Evolutionary conservation across 2,113 vertebrate species (phyloP).

Genomic region (Rhombomys opimus): DNA sequence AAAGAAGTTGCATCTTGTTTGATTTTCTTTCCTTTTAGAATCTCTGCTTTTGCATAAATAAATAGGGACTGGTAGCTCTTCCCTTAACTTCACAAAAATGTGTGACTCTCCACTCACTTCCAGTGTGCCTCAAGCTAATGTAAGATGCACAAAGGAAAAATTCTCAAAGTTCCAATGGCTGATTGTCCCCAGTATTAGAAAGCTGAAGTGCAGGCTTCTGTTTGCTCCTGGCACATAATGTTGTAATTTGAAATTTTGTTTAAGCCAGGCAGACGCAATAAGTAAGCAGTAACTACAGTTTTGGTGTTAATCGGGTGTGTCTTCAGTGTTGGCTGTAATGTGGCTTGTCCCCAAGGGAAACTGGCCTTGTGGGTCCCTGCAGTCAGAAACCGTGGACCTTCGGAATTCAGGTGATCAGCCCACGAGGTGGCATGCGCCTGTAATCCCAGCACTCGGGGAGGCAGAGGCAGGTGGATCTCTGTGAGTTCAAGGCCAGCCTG

Average conservation of each 20-base stretch:
- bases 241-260: background rate
- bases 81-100: background rate
- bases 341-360: background rate
- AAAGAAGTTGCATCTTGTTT: background rate
- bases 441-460: too few relatives aligned
- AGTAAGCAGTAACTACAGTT: background rate
- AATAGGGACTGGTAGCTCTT: background rate
- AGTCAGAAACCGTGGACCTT: background rate
- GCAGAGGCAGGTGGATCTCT: too few relatives aligned
- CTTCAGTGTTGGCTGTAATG: background rate
- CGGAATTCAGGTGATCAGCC: background rate
- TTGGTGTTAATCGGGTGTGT: background rate
- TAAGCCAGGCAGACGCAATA: too few relatives aligned
- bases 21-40: background rate
- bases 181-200: fast-evolving
- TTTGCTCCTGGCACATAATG: background rate
- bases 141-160: background rate
- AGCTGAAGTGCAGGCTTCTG: fast-evolving
- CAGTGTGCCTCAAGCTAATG: background rate
- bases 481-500: too few relatives aligned
- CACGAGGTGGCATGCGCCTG: too few relatives aligned
- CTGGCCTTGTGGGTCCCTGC: background rate
- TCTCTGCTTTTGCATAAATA: background rate
- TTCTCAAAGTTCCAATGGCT: background rate
- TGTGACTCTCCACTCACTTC: background rate